Conservation (phyloP, 2,113 vertebrate genomes). For the Hyperopisus bebe region DNA sequence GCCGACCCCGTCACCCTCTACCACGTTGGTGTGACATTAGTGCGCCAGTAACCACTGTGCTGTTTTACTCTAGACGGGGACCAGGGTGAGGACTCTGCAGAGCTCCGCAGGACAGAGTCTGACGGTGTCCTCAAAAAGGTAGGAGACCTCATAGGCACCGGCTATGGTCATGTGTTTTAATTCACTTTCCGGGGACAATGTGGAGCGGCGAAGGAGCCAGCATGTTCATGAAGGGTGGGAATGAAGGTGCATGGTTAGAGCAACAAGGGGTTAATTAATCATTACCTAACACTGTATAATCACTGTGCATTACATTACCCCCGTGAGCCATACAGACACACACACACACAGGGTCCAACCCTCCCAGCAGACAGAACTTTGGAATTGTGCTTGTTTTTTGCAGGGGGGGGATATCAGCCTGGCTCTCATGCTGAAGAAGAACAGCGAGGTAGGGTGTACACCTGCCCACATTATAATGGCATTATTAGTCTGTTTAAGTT, state of each 20-base stretch:
- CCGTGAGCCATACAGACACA: not conserved
- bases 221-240: not conserved
- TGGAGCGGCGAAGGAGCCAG: not conserved
- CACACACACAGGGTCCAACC: not conserved
- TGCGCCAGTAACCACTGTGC: not conserved
- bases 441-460: constrained; percentile 71
- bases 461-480: not conserved
- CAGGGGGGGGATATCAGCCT: constrained; percentile 75
- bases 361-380: not conserved
- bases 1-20: not conserved
- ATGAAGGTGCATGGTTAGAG: not conserved
- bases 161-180: not conserved
- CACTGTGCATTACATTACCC: not conserved
- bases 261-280: not conserved
- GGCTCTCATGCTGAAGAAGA: constrained; percentile 75
- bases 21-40: not conserved
- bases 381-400: constrained; percentile 41
- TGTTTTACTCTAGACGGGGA: constrained; percentile 66
- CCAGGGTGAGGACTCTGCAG: constrained; percentile 71
- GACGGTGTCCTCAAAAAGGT: constrained; percentile 90
- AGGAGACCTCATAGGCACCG: not conserved
- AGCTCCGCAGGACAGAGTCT: constrained; percentile 83
- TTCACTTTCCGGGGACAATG: not conserved
- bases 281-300: not conserved
- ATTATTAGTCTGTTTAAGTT: not conserved